Evolutionary conservation across 2,113 vertebrate genomes (phyloP).

Genomic region (Rhinolophus ferrumequinum): DNA sequence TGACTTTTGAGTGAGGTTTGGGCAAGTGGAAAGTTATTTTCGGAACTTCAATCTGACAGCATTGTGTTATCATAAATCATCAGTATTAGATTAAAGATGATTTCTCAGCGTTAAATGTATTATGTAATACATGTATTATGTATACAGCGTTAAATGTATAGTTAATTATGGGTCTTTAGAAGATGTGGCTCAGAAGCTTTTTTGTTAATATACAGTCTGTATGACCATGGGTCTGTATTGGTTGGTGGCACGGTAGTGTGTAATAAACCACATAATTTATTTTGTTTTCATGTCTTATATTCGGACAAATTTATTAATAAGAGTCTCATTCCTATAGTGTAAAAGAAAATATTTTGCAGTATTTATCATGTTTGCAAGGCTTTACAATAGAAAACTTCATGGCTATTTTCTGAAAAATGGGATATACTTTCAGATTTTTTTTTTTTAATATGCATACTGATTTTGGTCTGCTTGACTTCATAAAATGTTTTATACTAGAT

Average conservation of each 20-base stretch:
- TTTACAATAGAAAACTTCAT: neutral
- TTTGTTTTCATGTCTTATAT: slow-evolving; percentile 45
- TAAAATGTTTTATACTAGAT: slow-evolving; percentile 18
- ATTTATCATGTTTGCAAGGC: slow-evolving; percentile 33
- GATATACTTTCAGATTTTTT: neutral
- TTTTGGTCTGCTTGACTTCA: slow-evolving; percentile 30
- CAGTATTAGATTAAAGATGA: neutral
- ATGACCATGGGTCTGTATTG: neutral
- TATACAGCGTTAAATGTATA: neutral
- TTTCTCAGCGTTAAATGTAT: neutral
- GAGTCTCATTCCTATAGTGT: slow-evolving; percentile 3
- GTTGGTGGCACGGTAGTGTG: neutral
- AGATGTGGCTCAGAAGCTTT: neutral
- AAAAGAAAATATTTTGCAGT: slow-evolving; percentile 41
- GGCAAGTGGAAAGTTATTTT: slow-evolving; percentile 21
- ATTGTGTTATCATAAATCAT: neutral
- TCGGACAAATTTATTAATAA: slow-evolving; percentile 21
- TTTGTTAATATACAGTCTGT: neutral
- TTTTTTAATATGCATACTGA: neutral
- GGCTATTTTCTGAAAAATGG: slow-evolving; percentile 25
- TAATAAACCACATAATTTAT: neutral
- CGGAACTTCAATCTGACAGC: slow-evolving; percentile 42
- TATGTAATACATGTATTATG: too few species aligned
- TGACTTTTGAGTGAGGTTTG: neutral
- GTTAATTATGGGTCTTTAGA: neutral